Evolutionary conservation across 2,888 invertebrate genomes (phyloP), one percentile per base, ranked within the genome.

Genomic region (Caenorhabditis becei): DNA sequence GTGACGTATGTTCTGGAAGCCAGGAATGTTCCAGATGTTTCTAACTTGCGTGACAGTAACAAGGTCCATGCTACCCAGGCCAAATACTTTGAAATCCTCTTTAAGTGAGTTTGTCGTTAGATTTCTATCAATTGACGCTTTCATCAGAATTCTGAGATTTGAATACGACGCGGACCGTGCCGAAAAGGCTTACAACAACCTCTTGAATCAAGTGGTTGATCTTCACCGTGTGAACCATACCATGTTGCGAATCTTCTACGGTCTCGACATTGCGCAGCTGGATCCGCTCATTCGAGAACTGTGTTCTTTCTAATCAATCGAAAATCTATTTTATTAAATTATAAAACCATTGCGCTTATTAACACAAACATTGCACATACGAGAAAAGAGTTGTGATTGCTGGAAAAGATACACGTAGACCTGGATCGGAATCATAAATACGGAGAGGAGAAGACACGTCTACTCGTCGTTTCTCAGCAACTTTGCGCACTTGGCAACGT

Each of bases 241-340:
- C 2, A 56, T 89, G 44, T 83, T 88, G 26, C 71, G 79, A 1
- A 82, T 89, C 20, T 89, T 88, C 66, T 83, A 81, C 62, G 83
- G 86, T 5, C 72, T 89, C 32, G 86, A 89, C 49, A 85, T 79
- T 53, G 71, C 79, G 23, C 84, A 86, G 49, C 77, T 89, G 51
- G 89, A 89, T 70, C 89, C 89, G 8, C 72, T 89, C 10, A 79
- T 89, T 32, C 71, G 82, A 47, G 89, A 89, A 61, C 75, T 89
- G 1, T 89, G 87, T 75, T 83, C 70, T 79, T 79, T 79, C 35
- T 53, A 66, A 54, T 77, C 53, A 54, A 41, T 16, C 5, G 14
- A 35, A 35, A 35, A 35, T 10, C 44, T 58, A 32, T 59, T 32
- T 78, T 71, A 78, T 79, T 71, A 59, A 54, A 44, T 41, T 20